Percentiles rank a stretch among this genome's conserved stretches.
These are phyloP conservation scores for Spisula solida DNA, from an alignment of 2,888 invertebrate genomes.

Conservation along the genomic window DNA sequence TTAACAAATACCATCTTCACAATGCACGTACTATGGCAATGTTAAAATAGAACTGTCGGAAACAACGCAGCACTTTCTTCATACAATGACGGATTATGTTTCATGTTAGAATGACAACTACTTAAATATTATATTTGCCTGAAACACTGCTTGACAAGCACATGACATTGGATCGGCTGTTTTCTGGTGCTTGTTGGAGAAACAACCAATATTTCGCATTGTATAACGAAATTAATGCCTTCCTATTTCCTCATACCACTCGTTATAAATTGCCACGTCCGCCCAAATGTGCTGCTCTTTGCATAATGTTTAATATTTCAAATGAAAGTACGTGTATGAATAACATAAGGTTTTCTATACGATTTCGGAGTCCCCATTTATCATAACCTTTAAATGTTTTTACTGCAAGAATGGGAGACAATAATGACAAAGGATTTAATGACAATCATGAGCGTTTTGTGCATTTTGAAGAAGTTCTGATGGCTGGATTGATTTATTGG, in stretches of 20 bases:
- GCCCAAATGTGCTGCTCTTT: not conserved
- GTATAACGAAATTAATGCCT: not conserved
- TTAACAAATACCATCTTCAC: not conserved
- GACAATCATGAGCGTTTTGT: no score
- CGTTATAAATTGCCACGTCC: slow-evolving; percentile 5
- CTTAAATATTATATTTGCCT: not conserved
- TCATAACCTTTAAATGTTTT: not conserved
- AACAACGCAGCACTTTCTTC: not conserved
- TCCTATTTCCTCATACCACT: not conserved
- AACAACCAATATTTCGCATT: not conserved
- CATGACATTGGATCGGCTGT: not conserved
- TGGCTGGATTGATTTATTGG: no score
- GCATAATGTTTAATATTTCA: not conserved
- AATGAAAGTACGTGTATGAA: not conserved
- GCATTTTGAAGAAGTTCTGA: no score
- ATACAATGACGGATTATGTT: not conserved
- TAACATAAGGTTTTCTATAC: not conserved
- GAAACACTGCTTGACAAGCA: not conserved
- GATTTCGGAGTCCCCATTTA: not conserved
- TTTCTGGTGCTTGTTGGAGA: not conserved
- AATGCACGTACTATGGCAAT: not conserved
- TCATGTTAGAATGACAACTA: not conserved
- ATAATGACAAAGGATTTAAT: no score
- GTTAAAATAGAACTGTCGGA: not conserved
- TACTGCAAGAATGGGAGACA: not conserved